A percentile compares a stretch with the other conserved stretches of the same genome.
Conservation (phyloP, 1,140 invertebrate species). For the Agraylea sexmaculata region DNA sequence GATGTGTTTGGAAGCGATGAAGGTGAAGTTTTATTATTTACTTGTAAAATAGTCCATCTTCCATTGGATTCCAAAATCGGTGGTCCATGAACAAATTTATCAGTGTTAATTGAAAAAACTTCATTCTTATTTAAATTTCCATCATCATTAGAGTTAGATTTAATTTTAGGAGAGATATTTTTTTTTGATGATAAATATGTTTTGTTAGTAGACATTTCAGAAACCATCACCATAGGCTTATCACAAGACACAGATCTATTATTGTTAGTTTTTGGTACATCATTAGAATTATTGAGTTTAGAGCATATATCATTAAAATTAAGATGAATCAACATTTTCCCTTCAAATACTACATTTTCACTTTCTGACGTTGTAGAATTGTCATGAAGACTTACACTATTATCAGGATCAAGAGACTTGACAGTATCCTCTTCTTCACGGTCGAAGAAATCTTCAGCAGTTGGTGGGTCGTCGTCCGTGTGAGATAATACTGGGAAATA, state of each 20-base stretch:
- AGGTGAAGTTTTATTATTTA: constrained; percentile 18
- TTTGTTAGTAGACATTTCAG: constrained; percentile 32
- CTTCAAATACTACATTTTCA: constrained; percentile 39
- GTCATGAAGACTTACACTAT: constrained; percentile 41
- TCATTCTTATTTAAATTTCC: constrained; percentile 7
- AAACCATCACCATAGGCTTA: constrained; percentile 42
- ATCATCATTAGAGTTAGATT: not conserved
- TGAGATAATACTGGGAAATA: constrained; percentile 36
- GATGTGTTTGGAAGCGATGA: constrained; percentile 7
- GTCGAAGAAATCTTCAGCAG: constrained; percentile 32
- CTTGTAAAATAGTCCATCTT: constrained; percentile 19
- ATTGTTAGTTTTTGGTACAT: constrained; percentile 7
- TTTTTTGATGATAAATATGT: constrained; percentile 32
- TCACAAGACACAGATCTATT: constrained; percentile 14
- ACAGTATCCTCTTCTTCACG: constrained; percentile 40
- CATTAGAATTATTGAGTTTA: constrained; percentile 25
- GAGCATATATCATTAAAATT: constrained; percentile 41
- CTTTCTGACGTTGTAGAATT: constrained; percentile 37
- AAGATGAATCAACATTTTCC: constrained; percentile 41
- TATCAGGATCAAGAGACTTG: constrained; percentile 40
- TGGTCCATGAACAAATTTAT: constrained; percentile 16
- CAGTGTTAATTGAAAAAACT: constrained; percentile 5
- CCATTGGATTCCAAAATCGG: constrained; percentile 18
- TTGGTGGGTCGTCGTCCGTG: constrained; percentile 31
- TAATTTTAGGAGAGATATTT: constrained; percentile 2